Conservation (phyloP, 2,113 vertebrate species). For the Tor tambroides region DNA sequence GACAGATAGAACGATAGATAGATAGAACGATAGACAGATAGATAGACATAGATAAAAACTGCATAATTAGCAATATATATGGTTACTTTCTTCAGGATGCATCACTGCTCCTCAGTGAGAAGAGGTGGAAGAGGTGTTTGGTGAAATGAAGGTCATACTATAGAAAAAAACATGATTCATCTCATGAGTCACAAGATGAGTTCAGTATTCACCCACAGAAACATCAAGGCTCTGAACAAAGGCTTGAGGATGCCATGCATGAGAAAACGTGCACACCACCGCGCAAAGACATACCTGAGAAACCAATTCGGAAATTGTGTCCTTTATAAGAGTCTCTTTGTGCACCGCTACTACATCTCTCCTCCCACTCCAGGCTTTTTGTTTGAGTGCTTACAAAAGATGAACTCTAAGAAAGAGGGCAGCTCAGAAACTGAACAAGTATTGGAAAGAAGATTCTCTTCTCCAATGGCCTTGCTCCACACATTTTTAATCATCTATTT, state of each 20-base stretch:
- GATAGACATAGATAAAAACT: not conserved
- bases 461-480: not conserved
- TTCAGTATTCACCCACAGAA: not conserved
- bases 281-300: not conserved
- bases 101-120: not conserved
- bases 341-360: slow-evolving; percentile 6
- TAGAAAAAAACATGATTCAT: not conserved
- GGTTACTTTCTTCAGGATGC: not conserved
- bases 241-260: not conserved
- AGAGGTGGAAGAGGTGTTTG: not conserved
- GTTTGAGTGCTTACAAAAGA: not conserved
- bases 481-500: not conserved
- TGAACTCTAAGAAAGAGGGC: not conserved
- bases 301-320: not conserved
- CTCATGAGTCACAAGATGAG: slow-evolving; percentile 36
- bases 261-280: not conserved
- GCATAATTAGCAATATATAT: not conserved
- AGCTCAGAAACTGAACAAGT: not conserved
- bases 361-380: not conserved
- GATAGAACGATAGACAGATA: not conserved
- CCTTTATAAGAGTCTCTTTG: not conserved
- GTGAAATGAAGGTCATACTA: not conserved
- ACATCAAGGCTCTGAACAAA: slow-evolving; percentile 15
- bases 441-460: not conserved
- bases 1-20: not conserved